Conservation (phyloP, 2,113 vertebrate genomes). For the Centropus unirufus region DNA sequence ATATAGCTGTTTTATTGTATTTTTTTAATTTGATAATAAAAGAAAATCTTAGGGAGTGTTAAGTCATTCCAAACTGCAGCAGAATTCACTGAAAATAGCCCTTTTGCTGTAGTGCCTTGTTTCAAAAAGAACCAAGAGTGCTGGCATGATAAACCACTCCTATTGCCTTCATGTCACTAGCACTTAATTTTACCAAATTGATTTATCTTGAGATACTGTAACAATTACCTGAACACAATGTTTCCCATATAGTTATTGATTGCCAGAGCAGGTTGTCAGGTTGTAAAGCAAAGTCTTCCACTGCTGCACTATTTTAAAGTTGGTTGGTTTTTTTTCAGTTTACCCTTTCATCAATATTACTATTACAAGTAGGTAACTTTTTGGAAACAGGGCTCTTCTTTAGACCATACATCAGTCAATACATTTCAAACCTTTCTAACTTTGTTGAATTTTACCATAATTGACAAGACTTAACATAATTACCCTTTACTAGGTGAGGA, state of each 20-base stretch:
- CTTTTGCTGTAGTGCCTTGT: neutral
- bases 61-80: constrained; percentile 5
- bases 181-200: constrained; percentile 35
- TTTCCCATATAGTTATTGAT: neutral
- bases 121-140: neutral
- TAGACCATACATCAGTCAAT: neutral
- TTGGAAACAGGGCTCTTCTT: neutral
- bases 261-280: neutral
- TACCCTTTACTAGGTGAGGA: neutral
- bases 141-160: constrained; percentile 7
- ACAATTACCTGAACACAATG: neutral
- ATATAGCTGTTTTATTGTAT: neutral
- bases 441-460: neutral
- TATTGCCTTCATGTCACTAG: constrained; percentile 18
- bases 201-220: constrained; percentile 25
- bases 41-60: neutral
- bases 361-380: neutral
- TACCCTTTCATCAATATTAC: neutral
- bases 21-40: neutral
- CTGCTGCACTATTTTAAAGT: neutral
- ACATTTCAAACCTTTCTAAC: neutral
- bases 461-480: neutral
- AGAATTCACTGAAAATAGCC: constrained; percentile 15
- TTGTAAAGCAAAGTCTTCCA: neutral
- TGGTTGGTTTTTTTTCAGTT: neutral